Evolutionary conservation across 2,797 vertebrate species (phyloP).

Genomic region (Orientallactaga sibirica): DNA sequence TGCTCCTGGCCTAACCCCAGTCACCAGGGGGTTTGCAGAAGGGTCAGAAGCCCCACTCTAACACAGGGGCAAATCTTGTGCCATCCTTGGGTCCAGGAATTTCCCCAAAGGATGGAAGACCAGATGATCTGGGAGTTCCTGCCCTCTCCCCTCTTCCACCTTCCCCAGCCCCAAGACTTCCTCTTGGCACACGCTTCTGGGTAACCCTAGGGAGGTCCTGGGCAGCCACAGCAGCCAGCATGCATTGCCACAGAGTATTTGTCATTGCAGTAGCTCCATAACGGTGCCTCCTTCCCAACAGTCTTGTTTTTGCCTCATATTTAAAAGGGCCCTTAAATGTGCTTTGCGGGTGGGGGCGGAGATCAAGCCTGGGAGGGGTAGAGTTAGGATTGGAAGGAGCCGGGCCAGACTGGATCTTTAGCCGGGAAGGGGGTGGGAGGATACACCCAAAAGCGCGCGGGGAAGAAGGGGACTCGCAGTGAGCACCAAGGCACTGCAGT

Average conservation of each 20-base stretch:
- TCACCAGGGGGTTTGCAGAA: neutral
- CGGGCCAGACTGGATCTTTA: neutral
- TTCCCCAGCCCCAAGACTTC: neutral
- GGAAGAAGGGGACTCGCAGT: neutral
- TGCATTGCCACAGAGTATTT: neutral
- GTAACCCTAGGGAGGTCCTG: neutral
- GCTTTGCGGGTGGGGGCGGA: slow-evolving; percentile 44
- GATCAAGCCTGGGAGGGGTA: neutral
- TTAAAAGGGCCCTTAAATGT: slow-evolving; percentile 51
- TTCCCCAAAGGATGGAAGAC: neutral
- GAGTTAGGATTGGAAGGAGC: neutral
- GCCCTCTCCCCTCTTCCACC: too few species aligned
- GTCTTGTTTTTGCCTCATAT: slow-evolving; percentile 11
- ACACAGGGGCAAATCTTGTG: neutral
- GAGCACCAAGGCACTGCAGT: neutral
- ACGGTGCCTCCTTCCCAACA: slow-evolving; percentile 33
- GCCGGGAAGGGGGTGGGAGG: neutral
- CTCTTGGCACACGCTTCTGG: neutral
- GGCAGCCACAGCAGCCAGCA: neutral
- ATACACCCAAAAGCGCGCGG: neutral
- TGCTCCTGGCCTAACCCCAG: neutral
- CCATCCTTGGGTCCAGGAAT: neutral
- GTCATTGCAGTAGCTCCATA: slow-evolving; percentile 51
- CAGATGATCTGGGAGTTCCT: neutral
- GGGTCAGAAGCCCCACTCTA: neutral